Evolutionary conservation across 1,140 invertebrate species (phyloP), one percentile per base, ranked within the genome.

Genomic region (Eupristina koningsbergeri): DNA sequence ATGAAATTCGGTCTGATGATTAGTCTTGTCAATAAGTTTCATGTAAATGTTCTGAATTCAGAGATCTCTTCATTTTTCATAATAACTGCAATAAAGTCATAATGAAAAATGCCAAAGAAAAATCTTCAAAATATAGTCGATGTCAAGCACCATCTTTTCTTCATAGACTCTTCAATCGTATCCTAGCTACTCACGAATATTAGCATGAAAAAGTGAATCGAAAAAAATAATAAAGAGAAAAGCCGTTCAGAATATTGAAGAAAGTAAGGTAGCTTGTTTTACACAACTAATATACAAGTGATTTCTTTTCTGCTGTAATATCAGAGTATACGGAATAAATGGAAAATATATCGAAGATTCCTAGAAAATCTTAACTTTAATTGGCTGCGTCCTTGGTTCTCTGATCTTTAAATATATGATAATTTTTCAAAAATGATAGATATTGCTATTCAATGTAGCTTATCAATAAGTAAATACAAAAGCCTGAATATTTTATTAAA

Each of bases 71-170:
- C 34, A 7, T 50, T 26, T 71, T 80, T 41, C 63, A 80, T 69
- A 80, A 71, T 79, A 86, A 83, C 73, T 76, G 86, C 86, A 87
- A 88, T 88, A 89, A 88, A 85, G 86, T 86, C 50, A 41, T 88
- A 88, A 89, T 89, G 87, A 88, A 88, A 87, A 83, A 75, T 80
- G n/a, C n/a, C 67, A 69, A 74, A 79, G 73, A 79, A 89, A 89
- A 86, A 86, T 87, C 85, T 85, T 87, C 80, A 77, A 87, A n/a
- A 86, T 87, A 86, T 87, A 78, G 83, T 86, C 79, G 84, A 88
- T 86, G 87, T 87, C 88, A 85, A 85, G 87, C 75, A 69, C n/a
- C 71, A 63, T 53, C 73, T 63, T 58, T 63, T 75, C 80, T 64
- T 3, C 41, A 15, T 2, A 22, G 29, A 58, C 36, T 81, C 85